phyloP scores from a whole-genome alignment of 2,888 invertebrate genomes.

The Leuctra nigra region DNA sequence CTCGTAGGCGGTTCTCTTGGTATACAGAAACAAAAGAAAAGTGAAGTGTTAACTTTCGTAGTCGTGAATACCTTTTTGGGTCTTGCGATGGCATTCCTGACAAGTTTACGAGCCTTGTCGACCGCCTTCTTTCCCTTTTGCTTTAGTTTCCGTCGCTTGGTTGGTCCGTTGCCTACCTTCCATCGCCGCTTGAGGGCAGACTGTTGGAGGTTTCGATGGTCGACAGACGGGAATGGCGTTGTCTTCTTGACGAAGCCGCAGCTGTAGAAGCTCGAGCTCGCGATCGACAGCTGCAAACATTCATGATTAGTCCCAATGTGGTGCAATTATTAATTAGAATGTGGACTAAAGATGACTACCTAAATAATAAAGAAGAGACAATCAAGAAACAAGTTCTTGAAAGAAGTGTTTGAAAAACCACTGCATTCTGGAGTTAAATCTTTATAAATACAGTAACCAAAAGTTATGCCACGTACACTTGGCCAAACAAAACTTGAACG shows the following conservation, averaged over 20 bases:
- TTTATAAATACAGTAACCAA: too few species aligned
- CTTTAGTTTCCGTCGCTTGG: conserved; percentile 35
- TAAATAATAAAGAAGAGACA: neutral
- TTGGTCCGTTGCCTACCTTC: conserved; percentile 31
- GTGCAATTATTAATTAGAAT: too few species aligned
- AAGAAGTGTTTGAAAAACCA: too few species aligned
- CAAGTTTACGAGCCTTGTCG: conserved; percentile 40
- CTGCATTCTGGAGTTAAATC: too few species aligned
- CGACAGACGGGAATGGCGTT: conserved; percentile 48
- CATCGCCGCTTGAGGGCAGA: conserved; percentile 43
- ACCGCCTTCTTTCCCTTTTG: conserved; percentile 36
- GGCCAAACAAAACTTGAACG: too few species aligned
- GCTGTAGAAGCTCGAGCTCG: conserved; percentile 39
- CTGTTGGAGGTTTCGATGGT: conserved; percentile 45
- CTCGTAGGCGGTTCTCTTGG: too few species aligned
- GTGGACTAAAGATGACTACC: neutral
- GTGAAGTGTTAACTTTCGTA: too few species aligned
- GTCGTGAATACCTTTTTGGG: conserved; percentile 5
- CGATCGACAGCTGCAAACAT: conserved; percentile 34
- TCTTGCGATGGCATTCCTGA: conserved; percentile 42
- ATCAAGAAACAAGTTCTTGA: neutral
- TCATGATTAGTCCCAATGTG: too few species aligned
- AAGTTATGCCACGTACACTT: too few species aligned
- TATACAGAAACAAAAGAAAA: too few species aligned
- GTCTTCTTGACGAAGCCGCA: conserved; percentile 53